Percentiles rank a stretch among this genome's conserved stretches.
Evolutionary conservation across 1,140 invertebrate genomes (phyloP).

Genomic region (Lepeophtheirus salmonis): DNA sequence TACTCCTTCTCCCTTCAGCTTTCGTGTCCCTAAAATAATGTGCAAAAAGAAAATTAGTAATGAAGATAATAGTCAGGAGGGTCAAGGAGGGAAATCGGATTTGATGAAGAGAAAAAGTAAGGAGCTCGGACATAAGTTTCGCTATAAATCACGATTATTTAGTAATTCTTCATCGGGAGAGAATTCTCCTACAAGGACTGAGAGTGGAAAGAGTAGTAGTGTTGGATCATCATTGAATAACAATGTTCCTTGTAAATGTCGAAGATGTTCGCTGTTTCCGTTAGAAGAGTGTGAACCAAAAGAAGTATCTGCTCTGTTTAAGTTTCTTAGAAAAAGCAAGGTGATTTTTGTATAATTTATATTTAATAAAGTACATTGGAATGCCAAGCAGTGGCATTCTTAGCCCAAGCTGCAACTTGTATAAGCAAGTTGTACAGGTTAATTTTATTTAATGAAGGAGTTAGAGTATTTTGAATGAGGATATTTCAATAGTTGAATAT

Average conservation of each 20-base stretch:
- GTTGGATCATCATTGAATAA: too few relatives aligned
- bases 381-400: too few relatives aligned
- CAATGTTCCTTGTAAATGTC: constrained; percentile 14
- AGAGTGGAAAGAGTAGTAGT: background rate
- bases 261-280: constrained; percentile 14
- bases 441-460: too few relatives aligned
- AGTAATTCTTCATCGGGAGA: background rate
- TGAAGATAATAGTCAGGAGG: too few relatives aligned
- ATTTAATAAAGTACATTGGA: too few relatives aligned
- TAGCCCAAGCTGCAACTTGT: too few relatives aligned
- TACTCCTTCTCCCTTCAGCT: background rate
- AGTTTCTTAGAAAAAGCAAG: constrained; percentile 17
- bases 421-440: too few relatives aligned
- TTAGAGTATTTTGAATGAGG: too few relatives aligned
- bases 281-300: constrained; percentile 13
- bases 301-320: constrained; percentile 16
- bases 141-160: background rate
- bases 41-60: background rate
- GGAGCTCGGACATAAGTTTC: background rate
- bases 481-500: too few relatives aligned
- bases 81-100: too few relatives aligned
- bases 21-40: background rate
- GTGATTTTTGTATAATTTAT: too few relatives aligned
- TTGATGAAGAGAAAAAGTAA: too few relatives aligned
- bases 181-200: background rate